phyloP scores from a whole-genome alignment of 2,888 invertebrate species.

The Enchytraeus crypticus region DNA sequence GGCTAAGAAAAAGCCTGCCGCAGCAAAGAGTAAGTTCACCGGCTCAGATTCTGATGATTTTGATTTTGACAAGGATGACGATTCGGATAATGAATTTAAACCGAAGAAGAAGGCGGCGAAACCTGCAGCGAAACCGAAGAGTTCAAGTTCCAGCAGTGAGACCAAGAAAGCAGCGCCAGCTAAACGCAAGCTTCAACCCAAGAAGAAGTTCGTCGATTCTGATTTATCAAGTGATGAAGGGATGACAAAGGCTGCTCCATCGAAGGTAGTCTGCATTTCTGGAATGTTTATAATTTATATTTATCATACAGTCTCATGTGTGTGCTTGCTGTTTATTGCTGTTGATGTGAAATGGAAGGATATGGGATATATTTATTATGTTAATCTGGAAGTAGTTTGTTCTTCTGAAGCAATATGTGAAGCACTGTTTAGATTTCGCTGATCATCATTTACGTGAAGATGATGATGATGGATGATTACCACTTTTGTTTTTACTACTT shows the following conservation, averaged over 20 bases:
- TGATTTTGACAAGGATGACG: background rate
- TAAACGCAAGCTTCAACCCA: background rate
- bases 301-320: too few relatives aligned
- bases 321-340: too few relatives aligned
- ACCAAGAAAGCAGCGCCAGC: background rate
- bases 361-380: too few relatives aligned
- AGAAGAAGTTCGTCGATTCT: constrained; percentile 5
- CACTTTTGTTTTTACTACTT: too few relatives aligned
- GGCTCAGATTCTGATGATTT: background rate
- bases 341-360: too few relatives aligned
- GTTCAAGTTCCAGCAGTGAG: background rate
- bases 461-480: too few relatives aligned
- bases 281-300: too few relatives aligned
- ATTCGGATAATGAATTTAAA: background rate
- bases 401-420: too few relatives aligned
- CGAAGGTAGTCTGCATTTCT: too few relatives aligned
- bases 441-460: too few relatives aligned
- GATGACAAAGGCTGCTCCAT: background rate
- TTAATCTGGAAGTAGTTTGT: too few relatives aligned
- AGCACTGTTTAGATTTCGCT: too few relatives aligned
- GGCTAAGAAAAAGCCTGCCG: background rate
- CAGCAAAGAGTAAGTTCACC: background rate
- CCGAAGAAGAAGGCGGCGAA: constrained; percentile 11
- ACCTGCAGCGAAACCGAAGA: background rate
- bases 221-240: background rate